Conservation (phyloP, 2,888 invertebrate species). For the Catonia carolina region DNA sequence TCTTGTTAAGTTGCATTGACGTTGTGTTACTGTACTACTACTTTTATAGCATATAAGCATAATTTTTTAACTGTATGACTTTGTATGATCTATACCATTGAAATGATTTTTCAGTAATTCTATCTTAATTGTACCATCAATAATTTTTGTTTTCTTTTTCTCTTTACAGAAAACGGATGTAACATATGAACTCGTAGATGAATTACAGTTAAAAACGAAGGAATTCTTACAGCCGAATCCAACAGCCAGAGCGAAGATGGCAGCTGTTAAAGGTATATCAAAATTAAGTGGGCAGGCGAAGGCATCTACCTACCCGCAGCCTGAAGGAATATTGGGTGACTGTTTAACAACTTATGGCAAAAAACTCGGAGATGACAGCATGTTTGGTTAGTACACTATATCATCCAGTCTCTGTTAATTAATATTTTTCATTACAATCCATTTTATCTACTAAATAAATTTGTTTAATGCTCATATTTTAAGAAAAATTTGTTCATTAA, state of each 20-base stretch:
- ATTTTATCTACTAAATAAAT: too few relatives aligned
- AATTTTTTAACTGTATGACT: too few relatives aligned
- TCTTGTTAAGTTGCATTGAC: too few relatives aligned
- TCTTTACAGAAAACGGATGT: slow-evolving; percentile 88
- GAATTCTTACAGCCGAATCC: slow-evolving; percentile 99
- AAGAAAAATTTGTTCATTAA: too few relatives aligned
- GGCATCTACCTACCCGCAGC: slow-evolving; percentile 96
- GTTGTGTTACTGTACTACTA: too few relatives aligned
- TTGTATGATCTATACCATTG: too few relatives aligned
- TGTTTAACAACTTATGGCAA: slow-evolving; percentile 93
- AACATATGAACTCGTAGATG: slow-evolving; percentile 93
- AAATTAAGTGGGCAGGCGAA: slow-evolving; percentile 96
- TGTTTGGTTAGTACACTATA: slow-evolving; percentile 62
- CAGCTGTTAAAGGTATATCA: slow-evolving; percentile 89
- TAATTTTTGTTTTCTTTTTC: slow-evolving; percentile 23
- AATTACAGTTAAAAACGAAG: slow-evolving; percentile 92
- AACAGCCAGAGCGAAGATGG: slow-evolving; percentile 90
- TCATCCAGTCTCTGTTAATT: background rate
- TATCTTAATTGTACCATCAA: too few relatives aligned
- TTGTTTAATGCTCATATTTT: too few relatives aligned
- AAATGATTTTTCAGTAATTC: too few relatives aligned
- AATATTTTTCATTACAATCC: slow-evolving; percentile 11
- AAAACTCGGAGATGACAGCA: slow-evolving; percentile 90
- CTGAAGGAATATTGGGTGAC: slow-evolving; percentile 95
- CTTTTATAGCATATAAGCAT: too few relatives aligned